Conservation (phyloP, 35 echinoderm and acorn worm species). For the Nesometra sesokonis region DNA sequence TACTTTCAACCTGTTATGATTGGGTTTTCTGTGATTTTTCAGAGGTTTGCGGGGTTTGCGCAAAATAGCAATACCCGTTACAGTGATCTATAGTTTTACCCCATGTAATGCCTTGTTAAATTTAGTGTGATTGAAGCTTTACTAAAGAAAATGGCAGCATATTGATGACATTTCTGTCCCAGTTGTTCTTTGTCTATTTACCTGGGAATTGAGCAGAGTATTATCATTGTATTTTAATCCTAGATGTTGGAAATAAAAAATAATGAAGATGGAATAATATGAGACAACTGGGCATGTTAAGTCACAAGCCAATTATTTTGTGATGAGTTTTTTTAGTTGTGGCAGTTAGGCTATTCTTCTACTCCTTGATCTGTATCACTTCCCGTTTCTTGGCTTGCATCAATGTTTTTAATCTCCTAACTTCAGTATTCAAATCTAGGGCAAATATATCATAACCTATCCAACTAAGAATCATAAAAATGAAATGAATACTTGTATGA, state of each 20-base stretch:
- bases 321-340: neutral
- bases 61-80: too few species aligned
- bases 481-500: neutral
- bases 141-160: too few species aligned
- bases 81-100: too few species aligned
- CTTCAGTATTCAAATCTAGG: neutral
- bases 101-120: too few species aligned
- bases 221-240: neutral
- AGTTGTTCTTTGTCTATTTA: too few species aligned
- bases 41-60: too few species aligned
- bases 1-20: too few species aligned
- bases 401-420: neutral
- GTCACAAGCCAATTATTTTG: neutral
- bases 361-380: neutral
- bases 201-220: neutral
- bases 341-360: neutral
- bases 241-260: neutral
- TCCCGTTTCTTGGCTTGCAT: neutral
- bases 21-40: too few species aligned
- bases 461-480: neutral
- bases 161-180: too few species aligned
- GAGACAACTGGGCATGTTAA: neutral
- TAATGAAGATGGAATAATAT: neutral
- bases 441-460: neutral
- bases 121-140: too few species aligned